Percentiles rank a stretch among this genome's conserved stretches.
Conservation (phyloP, 2,888 invertebrate genomes). For the Phytoseiulus persimilis region DNA sequence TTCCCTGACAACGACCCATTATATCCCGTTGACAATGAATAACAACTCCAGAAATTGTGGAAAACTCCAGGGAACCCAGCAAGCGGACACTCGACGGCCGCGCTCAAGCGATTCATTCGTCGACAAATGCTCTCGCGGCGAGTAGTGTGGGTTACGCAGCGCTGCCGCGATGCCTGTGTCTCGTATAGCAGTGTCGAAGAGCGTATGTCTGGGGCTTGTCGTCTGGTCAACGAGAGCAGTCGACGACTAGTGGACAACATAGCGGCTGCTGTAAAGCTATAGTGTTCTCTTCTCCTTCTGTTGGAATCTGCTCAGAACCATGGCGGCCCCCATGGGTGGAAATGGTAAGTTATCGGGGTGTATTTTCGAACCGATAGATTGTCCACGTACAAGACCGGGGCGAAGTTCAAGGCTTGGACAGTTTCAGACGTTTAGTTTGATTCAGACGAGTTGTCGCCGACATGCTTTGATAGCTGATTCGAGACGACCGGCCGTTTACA, state of each 20-base stretch:
- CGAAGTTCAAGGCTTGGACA: not conserved
- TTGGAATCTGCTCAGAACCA: not conserved
- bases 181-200: not conserved
- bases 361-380: not conserved
- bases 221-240: not conserved
- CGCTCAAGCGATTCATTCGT: too few species aligned
- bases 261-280: not conserved
- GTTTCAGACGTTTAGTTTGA: not conserved
- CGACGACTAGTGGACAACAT: not conserved
- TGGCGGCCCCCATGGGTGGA: slow-evolving; percentile 25
- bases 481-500: not conserved
- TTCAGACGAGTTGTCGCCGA: not conserved
- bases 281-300: not conserved
- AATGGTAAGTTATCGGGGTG: slow-evolving; percentile 5
- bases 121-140: too few species aligned
- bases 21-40: too few species aligned
- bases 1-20: too few species aligned
- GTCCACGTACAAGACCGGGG: not conserved
- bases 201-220: not conserved
- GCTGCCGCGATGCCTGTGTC: too few species aligned
- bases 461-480: not conserved
- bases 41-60: too few species aligned
- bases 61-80: too few species aligned
- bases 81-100: too few species aligned
- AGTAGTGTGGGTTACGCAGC: too few species aligned